These are phyloP conservation scores for Mantis religiosa DNA, from an alignment of 2,888 invertebrate genomes.

Conservation along the genomic window DNA sequence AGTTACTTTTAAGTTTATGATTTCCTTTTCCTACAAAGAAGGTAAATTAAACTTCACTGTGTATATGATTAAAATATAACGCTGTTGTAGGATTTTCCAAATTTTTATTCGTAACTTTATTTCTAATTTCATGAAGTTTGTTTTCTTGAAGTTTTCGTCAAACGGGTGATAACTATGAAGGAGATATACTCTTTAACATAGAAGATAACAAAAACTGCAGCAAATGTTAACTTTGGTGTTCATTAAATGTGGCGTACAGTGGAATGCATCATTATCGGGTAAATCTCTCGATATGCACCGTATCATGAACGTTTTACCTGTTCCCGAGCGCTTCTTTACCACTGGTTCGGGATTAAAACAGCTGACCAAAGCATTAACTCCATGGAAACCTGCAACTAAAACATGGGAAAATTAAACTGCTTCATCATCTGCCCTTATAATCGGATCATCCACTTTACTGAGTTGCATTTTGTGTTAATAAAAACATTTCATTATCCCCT, in stretches of 20 bases:
- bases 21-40: too few relatives aligned
- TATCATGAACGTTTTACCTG: background rate
- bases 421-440: background rate
- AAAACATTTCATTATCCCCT: background rate
- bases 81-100: too few relatives aligned
- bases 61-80: too few relatives aligned
- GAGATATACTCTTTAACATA: too few relatives aligned
- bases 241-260: background rate
- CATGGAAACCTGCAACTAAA: background rate
- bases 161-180: too few relatives aligned
- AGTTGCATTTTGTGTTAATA: background rate
- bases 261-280: background rate
- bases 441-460: background rate
- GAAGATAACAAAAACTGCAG: background rate
- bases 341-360: background rate
- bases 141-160: too few relatives aligned
- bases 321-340: background rate
- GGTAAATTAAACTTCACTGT: too few relatives aligned
- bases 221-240: background rate
- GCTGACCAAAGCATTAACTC: background rate
- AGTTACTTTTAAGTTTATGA: too few relatives aligned
- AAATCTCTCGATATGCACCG: background rate
- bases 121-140: too few relatives aligned
- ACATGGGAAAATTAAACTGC: background rate
- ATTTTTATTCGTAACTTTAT: too few relatives aligned